A percentile compares a stretch with the other conserved stretches of the same genome.
phyloP scores from a whole-genome alignment of 2,888 invertebrate genomes.

The Taphrorychus bicolor region DNA sequence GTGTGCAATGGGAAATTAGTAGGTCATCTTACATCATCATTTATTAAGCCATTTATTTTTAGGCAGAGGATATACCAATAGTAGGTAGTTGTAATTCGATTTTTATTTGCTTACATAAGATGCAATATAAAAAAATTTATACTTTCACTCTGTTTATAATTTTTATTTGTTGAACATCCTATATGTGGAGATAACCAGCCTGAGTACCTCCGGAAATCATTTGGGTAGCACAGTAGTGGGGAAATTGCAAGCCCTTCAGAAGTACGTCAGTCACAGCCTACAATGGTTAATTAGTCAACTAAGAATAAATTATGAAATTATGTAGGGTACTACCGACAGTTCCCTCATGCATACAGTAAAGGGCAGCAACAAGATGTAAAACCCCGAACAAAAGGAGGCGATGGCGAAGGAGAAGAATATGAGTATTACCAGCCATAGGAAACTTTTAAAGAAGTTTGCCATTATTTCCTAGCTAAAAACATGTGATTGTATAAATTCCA shows the following conservation, averaged over 20 bases:
- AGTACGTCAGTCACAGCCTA: conserved; percentile 74
- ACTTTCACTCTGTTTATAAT: not conserved
- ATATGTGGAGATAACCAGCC: conserved; percentile 11
- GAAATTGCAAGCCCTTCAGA: conserved; percentile 73
- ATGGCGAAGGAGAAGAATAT: conserved; percentile 23
- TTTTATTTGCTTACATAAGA: not conserved
- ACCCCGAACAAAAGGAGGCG: conserved; percentile 25
- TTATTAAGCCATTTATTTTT: not conserved
- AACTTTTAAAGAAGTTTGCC: not conserved
- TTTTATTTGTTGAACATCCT: not conserved
- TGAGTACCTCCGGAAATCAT: conserved; percentile 62
- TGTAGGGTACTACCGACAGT: conserved; percentile 21
- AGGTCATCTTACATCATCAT: not conserved
- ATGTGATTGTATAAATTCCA: not conserved
- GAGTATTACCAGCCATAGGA: conserved; percentile 28
- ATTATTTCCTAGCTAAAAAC: conserved; percentile 8
- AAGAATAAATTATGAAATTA: too few relatives aligned
- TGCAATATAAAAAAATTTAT: not conserved
- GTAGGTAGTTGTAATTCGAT: not conserved
- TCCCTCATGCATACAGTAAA: conserved; percentile 21
- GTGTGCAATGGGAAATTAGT: not conserved
- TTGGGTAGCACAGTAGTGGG: conserved; percentile 73
- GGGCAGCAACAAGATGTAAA: conserved; percentile 31
- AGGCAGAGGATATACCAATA: too few relatives aligned
- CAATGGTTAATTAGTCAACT: conserved; percentile 43